These are phyloP conservation scores for Bos taurus DNA, from an alignment of 2,113 vertebrate genomes.

Conservation along the genomic window ARS-UCD2.0 NC_037343.1:23078501-23079000, in stretches of 20 bases:
- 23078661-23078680: background rate
- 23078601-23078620: background rate
- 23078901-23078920: background rate
- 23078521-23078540: background rate
- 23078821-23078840: background rate
- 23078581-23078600: background rate
- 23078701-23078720: background rate
- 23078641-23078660: accelerated
- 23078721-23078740: background rate
- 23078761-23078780: background rate
- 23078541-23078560: background rate
- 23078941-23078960: background rate
- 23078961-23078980: background rate
- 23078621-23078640: background rate
- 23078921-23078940: background rate
- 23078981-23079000: background rate
- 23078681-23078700: background rate
- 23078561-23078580: background rate
- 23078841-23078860: background rate
- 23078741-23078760: background rate
- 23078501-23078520: background rate
- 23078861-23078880: background rate
- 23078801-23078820: background rate
- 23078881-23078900: background rate
- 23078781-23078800: background rate